Base-by-base conservation (phyloP, 2,113 vertebrate genomes). In the Labeo rohita region DNA sequence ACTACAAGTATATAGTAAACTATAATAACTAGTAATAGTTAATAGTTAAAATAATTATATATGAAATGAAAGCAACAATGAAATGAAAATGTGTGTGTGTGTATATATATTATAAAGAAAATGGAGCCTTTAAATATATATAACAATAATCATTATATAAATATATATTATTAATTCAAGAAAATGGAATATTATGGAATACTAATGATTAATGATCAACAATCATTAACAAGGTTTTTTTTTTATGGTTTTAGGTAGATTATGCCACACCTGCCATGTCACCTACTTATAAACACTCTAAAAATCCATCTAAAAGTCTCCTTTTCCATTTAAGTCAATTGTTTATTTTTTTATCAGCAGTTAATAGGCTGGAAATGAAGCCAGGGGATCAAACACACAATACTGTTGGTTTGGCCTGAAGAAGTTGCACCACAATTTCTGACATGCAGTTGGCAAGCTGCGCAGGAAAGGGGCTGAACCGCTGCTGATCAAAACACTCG, bases 401-500 rank as follows among this genome's bases (percentile, higher is more conserved):
- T 52, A 18, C 80, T 52, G n/a, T 52, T 8, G 61, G 80, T 36
- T 82, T 82, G 80, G 63, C 63, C 21, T 0, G 16, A 52, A 36
- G 47, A 50, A 66, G 23, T 82, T 36, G 63, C 63, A 68, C 43
- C 23, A 52, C 23, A 70, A 21, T 70, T 49, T 66, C 61, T 66
- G 43, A 65, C 59, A 49, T 18, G 8, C 45, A 68, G 9, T 68
- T 82, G 63, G 80, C 80, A 70, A 82, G 80, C 45, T 34, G 8
- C 3, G 23, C 45, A 70, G 63, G 63, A 82, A 82, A 82, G 80
- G 63, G 80, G 80, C 47, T 21, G 63, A 52, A 70, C 45, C 63
- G 9, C 16, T 52, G 21, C n/a, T 49, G 59, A 65, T 81, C 79
- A 81, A 66, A 81, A 81, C 59, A 49, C 36, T 80, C 9, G 1